Percentiles rank a stretch among this genome's conserved stretches.
Conservation (phyloP, 2,888 invertebrate genomes). For the Caenorhabditis parvicauda region DNA sequence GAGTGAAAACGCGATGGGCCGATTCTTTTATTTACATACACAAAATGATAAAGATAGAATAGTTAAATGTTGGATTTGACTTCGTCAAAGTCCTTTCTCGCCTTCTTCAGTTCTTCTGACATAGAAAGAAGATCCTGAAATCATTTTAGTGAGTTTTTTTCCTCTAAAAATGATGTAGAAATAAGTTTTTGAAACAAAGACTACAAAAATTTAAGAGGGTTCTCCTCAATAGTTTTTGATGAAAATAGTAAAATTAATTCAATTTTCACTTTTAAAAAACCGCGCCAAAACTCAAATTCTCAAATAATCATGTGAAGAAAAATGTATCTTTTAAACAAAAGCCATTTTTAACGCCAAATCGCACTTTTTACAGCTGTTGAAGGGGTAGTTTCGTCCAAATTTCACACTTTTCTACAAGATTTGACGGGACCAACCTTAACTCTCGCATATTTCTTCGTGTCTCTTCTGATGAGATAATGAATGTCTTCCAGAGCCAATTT, state of each 20-base stretch:
- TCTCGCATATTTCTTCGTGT: conserved; percentile 90
- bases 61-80: conserved; percentile 25
- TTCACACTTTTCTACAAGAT: neutral
- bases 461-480: conserved; percentile 84
- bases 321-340: no score
- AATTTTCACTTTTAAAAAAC: no score
- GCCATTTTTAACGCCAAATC: no score
- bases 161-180: neutral
- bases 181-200: neutral
- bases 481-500: conserved; percentile 97
- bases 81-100: conserved; percentile 97
- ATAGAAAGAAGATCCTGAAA: conserved; percentile 65
- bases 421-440: conserved; percentile 80
- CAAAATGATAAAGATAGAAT: no score
- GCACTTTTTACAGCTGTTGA: neutral
- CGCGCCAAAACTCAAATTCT: no score
- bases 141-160: neutral
- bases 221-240: no score
- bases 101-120: conserved; percentile 98
- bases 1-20: no score
- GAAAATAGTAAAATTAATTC: no score
- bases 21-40: no score
- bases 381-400: neutral
- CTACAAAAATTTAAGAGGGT: neutral
- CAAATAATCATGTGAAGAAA: neutral